Conservation (phyloP, 2,113 vertebrate genomes). For the Larimichthys polyactis region DNA sequence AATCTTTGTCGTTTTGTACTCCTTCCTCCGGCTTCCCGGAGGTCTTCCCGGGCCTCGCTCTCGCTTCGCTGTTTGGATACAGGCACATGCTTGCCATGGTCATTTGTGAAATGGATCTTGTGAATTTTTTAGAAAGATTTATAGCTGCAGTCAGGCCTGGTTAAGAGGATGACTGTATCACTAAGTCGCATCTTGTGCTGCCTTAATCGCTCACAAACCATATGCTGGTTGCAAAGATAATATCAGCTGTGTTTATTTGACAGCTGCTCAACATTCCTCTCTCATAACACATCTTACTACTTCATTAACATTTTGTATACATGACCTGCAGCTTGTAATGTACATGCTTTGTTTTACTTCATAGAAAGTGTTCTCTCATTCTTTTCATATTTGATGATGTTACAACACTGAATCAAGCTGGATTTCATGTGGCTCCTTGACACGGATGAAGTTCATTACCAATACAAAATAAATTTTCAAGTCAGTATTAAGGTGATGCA, state of each 20-base stretch:
- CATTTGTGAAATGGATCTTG: conserved; percentile 97
- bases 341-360: neutral
- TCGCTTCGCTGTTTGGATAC: conserved; percentile 72
- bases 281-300: neutral
- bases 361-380: neutral
- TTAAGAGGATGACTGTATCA: conserved; percentile 68
- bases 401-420: neutral
- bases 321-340: neutral
- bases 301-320: neutral
- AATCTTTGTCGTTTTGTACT: conserved; percentile 94
- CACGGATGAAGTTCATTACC: neutral
- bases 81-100: conserved; percentile 86
- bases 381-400: neutral
- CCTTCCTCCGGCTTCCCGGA: conserved; percentile 37
- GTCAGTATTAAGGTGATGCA: neutral
- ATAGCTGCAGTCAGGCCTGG: conserved; percentile 80
- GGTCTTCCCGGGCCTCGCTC: conserved; percentile 26
- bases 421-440: no score
- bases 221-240: conserved; percentile 55
- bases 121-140: conserved; percentile 93
- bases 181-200: conserved; percentile 49
- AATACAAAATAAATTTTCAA: neutral
- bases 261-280: neutral
- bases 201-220: conserved; percentile 49
- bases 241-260: conserved; percentile 40